These are phyloP conservation scores for Erpetoichthys calabaricus DNA, from an alignment of 2,797 vertebrate species.

Conservation along the genomic window DNA sequence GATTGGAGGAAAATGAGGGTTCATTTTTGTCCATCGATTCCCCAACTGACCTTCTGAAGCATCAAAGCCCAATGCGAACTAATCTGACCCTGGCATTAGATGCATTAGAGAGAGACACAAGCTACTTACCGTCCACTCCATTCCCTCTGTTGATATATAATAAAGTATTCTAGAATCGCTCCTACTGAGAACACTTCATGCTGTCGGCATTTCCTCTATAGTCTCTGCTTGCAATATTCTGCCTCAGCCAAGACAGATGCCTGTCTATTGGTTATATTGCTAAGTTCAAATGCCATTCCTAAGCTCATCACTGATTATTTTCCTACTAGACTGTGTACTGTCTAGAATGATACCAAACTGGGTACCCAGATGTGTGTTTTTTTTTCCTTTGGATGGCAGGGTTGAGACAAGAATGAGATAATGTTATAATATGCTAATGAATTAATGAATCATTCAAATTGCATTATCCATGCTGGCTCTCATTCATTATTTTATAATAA, in stretches of 20 bases:
- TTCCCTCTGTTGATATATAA: constrained; percentile 48
- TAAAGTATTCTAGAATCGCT: constrained; percentile 57
- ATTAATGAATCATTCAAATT: too few relatives aligned
- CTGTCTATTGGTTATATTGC: constrained; percentile 23
- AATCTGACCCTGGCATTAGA: constrained; percentile 83
- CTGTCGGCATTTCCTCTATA: constrained; percentile 38
- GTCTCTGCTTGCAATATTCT: constrained; percentile 36
- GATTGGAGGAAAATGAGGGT: constrained; percentile 72
- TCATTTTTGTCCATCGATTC: constrained; percentile 77
- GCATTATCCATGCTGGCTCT: too few relatives aligned
- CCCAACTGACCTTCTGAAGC: constrained; percentile 76
- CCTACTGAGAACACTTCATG: constrained; percentile 45
- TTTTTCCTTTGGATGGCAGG: too few relatives aligned
- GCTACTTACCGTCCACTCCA: constrained; percentile 55
- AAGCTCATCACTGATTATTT: constrained; percentile 14
- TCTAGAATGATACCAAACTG: not conserved
- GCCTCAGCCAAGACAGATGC: constrained; percentile 29
- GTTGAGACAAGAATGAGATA: too few relatives aligned
- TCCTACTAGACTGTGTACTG: constrained; percentile 7
- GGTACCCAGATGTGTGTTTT: too few relatives aligned
- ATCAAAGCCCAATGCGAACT: constrained; percentile 82
- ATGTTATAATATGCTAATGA: too few relatives aligned
- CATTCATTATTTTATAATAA: too few relatives aligned
- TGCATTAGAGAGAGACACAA: constrained; percentile 58
- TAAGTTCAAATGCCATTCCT: constrained; percentile 22